Base-by-base conservation (phyloP, 2,797 vertebrate species). In the Lepilemur ruficaudatus region DNA sequence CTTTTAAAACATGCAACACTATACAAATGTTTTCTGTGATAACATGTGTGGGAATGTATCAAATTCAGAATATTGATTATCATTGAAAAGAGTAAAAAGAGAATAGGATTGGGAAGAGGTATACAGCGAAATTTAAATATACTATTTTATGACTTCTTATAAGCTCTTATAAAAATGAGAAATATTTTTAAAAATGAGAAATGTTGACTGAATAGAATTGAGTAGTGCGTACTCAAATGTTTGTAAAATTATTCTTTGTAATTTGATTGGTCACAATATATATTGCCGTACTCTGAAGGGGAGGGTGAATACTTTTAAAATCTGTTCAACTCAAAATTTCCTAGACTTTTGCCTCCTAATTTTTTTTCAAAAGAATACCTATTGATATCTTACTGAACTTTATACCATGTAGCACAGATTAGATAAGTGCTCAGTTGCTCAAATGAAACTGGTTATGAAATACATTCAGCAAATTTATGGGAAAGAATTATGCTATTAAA, bases 401-500 rank as follows among this genome's bases (percentile, higher is more conserved):
- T 78, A 35, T 28, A 72, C 46, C 46, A 55, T 50, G 17, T n/a
- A 82, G 38, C 32, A 70, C 65, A 91, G 35, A 73, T 65, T 48
- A 55, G 41, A 28, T 35, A 91, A 91, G 5, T 87, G 75, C 43
- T 89, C 43, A 67, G 79, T 94, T 93, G 13, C 69, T 52, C 76
- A 83, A 61, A 67, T 46, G 69, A 92, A 96, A 55, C 15, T 91
- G 41, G 38, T 88, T 79, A 63, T 87, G 32, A 96, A 91, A 87
- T 63, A 75, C 4, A 59, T 93, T 82, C 50, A 70, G 25, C 73
- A 96, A 92, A 63, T 92, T 89, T 65, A 93, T 82, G 72, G 73
- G 65, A 90, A 70, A 95, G 46, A 93, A 92, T 57, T 72, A 86
- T 55, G 41, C 57, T 90, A 43, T 80, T 93, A 76, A 93, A 91